Evolutionary conservation across 2,113 vertebrate genomes (phyloP).

Genomic region (Halcyon senegalensis): DNA sequence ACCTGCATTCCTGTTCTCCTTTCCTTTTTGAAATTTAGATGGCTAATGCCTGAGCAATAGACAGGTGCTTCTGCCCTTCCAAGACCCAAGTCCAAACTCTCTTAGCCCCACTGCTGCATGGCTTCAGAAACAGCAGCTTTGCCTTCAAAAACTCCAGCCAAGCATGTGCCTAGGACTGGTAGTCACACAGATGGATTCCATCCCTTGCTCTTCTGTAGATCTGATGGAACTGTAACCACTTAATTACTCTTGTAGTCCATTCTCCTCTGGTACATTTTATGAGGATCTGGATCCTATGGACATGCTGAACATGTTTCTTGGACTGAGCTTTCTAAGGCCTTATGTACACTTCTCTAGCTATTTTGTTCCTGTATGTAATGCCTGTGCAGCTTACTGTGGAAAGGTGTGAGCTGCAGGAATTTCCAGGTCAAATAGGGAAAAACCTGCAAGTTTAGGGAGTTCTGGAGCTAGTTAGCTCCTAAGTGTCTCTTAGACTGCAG

Average conservation of each 20-base stretch:
- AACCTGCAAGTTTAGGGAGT: not conserved
- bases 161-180: not conserved
- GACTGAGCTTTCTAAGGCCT: not conserved
- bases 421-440: not conserved
- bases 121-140: not conserved
- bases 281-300: not conserved
- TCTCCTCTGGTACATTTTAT: not conserved
- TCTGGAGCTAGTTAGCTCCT: not conserved
- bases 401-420: not conserved
- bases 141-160: not conserved
- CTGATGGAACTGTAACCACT: not conserved
- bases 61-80: not conserved
- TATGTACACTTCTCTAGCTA: not conserved
- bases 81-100: not conserved
- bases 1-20: not conserved
- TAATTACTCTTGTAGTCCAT: not conserved
- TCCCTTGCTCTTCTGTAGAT: not conserved
- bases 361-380: not conserved
- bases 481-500: not conserved
- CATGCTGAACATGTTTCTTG: not conserved
- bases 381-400: not conserved
- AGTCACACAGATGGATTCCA: not conserved
- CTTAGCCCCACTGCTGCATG: not conserved
- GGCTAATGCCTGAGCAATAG: not conserved
- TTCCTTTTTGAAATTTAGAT: not conserved